Evolutionary conservation across 1,140 invertebrate genomes (phyloP).

Genomic region (Augochlora pura): DNA sequence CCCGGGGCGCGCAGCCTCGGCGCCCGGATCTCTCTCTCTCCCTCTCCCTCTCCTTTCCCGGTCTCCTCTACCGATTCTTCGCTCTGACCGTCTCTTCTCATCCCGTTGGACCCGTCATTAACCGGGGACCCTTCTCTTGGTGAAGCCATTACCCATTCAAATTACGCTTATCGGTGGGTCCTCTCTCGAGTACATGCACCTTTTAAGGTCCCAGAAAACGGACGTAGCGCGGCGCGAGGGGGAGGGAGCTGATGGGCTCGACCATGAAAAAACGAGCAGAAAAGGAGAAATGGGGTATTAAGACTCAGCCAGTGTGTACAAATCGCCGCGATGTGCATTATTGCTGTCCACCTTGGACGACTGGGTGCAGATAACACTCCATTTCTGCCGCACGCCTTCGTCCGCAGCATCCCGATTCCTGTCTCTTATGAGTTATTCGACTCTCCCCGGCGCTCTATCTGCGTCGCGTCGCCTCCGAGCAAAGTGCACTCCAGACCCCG

Average conservation of each 20-base stretch:
- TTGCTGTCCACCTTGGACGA: conserved; percentile 8
- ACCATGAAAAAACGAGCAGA: conserved; percentile 11
- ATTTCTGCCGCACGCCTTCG: not conserved
- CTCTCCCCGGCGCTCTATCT: conserved; percentile 2
- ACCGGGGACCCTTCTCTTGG: conserved; percentile 64
- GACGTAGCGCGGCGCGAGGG: conserved; percentile 17
- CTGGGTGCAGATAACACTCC: conserved; percentile 10
- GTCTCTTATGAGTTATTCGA: conserved; percentile 21
- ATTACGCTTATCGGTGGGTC: conserved; percentile 71
- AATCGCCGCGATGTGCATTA: conserved; percentile 23
- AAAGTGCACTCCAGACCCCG: conserved; percentile 42
- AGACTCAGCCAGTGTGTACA: conserved; percentile 9
- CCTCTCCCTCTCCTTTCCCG: not conserved
- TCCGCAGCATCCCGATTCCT: not conserved
- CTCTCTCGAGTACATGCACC: conserved; percentile 49
- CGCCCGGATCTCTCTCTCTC: conserved; percentile 43
- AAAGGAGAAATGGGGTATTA: conserved; percentile 19
- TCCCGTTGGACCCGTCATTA: conserved; percentile 64
- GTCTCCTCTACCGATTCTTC: too few relatives aligned
- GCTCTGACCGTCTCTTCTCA: not conserved
- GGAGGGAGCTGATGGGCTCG: conserved; percentile 11
- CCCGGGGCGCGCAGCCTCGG: conserved; percentile 45
- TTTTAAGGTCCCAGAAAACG: conserved; percentile 63
- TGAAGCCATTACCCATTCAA: conserved; percentile 73
- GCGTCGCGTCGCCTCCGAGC: conserved; percentile 4